These are phyloP conservation scores for Lottia scabra DNA, from an alignment of 2,888 invertebrate species.

Conservation along the genomic window DNA sequence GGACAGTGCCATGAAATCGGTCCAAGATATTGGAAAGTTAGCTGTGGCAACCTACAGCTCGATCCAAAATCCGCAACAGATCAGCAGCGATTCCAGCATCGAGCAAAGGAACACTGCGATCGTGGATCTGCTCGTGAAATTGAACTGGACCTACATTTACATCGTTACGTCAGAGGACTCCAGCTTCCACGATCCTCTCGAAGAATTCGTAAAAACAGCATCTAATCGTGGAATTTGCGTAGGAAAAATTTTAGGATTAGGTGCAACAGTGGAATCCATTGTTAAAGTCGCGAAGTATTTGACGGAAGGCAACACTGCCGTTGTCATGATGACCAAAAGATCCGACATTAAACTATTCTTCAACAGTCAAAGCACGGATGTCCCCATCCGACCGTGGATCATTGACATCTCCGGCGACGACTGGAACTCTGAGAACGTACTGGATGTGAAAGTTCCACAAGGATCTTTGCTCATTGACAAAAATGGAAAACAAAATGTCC, in stretches of 20 bases:
- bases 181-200: conserved; percentile 17
- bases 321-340: conserved; percentile 24
- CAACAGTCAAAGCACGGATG: conserved; percentile 8
- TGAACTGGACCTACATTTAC: conserved; percentile 43
- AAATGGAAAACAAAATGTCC: conserved; percentile 22
- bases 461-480: conserved; percentile 26
- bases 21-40: conserved; percentile 5
- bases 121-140: conserved; percentile 30
- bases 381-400: conserved; percentile 23
- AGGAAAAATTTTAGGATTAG: conserved; percentile 12
- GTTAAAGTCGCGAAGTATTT: not conserved
- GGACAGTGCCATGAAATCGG: not conserved
- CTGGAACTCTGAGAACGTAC: conserved; percentile 10
- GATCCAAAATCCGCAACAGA: not conserved
- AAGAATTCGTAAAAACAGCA: conserved; percentile 31
- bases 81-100: not conserved
- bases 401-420: conserved; percentile 24
- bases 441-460: conserved; percentile 20
- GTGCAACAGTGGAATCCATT: not conserved
- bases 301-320: conserved; percentile 10
- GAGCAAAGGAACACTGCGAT: conserved; percentile 26
- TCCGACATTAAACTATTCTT: conserved; percentile 19
- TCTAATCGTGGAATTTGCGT: conserved; percentile 40
- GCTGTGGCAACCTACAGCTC: conserved; percentile 5
- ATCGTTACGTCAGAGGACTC: conserved; percentile 36